Conservation (phyloP, 2,797 vertebrate genomes). For the Synaphobranchus kaupii region DNA sequence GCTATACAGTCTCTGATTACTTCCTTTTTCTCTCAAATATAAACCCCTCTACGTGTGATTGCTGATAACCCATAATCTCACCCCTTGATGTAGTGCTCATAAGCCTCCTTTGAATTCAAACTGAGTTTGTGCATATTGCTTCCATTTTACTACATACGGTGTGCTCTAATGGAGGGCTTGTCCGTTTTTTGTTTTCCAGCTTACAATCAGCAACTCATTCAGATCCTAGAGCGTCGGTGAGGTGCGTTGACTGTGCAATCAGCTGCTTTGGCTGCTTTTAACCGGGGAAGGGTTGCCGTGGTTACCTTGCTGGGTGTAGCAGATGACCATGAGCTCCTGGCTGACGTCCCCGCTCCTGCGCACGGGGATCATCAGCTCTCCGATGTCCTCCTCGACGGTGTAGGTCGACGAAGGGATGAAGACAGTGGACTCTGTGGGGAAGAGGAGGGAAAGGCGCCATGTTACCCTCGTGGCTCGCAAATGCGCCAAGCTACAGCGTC, state of each 20-base stretch:
- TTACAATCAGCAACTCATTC: neutral
- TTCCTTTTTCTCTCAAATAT: neutral
- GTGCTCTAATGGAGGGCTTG: neutral
- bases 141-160: neutral
- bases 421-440: conserved; percentile 82
- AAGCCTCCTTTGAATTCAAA: neutral
- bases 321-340: conserved; percentile 91
- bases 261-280: neutral
- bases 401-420: conserved; percentile 84
- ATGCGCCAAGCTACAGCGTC: neutral
- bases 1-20: neutral
- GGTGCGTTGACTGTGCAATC: neutral
- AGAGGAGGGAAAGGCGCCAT: neutral
- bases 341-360: conserved; percentile 87
- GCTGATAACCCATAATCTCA: neutral
- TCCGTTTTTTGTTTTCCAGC: too few species aligned
- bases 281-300: neutral
- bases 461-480: neutral
- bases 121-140: neutral
- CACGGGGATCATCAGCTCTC: conserved; percentile 88
- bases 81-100: neutral
- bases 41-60: neutral
- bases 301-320: conserved; percentile 84
- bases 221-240: neutral
- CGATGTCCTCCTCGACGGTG: conserved; percentile 83